These are phyloP conservation scores for Pachypsylla venusta DNA, from an alignment of 1,140 invertebrate species.

Conservation along the genomic window DNA sequence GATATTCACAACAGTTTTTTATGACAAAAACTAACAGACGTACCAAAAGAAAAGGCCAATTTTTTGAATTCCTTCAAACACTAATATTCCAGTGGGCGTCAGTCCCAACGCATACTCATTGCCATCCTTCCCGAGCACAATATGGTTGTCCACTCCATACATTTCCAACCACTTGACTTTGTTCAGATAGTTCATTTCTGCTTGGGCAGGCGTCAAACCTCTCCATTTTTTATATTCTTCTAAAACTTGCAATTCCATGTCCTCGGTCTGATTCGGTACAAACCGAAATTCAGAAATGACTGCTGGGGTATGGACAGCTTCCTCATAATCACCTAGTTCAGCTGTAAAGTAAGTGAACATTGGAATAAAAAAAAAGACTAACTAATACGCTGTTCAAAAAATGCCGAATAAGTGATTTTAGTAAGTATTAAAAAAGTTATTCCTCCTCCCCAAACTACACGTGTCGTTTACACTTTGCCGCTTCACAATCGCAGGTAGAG, in stretches of 20 bases:
- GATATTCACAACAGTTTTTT: too few relatives aligned
- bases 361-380: too few relatives aligned
- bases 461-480: too few relatives aligned
- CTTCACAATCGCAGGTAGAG: too few relatives aligned
- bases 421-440: too few relatives aligned
- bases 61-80: slow-evolving; percentile 88
- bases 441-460: too few relatives aligned
- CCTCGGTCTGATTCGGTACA: slow-evolving; percentile 81
- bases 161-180: slow-evolving; percentile 92
- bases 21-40: slow-evolving; percentile 21
- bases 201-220: slow-evolving; percentile 73
- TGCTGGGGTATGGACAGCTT: slow-evolving; percentile 73
- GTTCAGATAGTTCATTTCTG: slow-evolving; percentile 81
- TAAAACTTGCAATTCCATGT: slow-evolving; percentile 79
- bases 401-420: too few relatives aligned
- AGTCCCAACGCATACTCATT: slow-evolving; percentile 93
- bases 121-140: slow-evolving; percentile 85
- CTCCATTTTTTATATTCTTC: slow-evolving; percentile 77
- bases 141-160: slow-evolving; percentile 94
- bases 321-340: slow-evolving; percentile 94
- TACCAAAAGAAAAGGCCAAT: slow-evolving; percentile 98
- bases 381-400: too few relatives aligned
- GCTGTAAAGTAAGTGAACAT: too few relatives aligned
- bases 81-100: slow-evolving; percentile 92
- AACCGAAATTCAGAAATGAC: slow-evolving; percentile 97